Evolutionary conservation across 2,888 invertebrate genomes (phyloP), one percentile per base, ranked within the genome.

Genomic region (Epiperipatus broadwayi): DNA sequence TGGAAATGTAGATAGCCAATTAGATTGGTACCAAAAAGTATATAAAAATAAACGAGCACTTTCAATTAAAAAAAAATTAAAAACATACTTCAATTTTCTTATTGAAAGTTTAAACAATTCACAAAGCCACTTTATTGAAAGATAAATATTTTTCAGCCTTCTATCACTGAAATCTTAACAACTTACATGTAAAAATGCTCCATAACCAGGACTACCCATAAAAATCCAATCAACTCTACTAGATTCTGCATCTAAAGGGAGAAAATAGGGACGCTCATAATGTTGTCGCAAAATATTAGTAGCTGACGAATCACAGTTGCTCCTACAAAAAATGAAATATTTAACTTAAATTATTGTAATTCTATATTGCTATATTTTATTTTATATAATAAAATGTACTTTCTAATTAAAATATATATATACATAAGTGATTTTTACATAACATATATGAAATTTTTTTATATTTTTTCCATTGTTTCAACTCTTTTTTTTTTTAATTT

Each of bases 151-250:
- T n/a, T n/a, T n/a, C n/a, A n/a, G n/a, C n/a, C 20, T n/a, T n/a
- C n/a, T n/a, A 16, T 4, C 20, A 21, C 10, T 12, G n/a, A 40
- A 22, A 16, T 29, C 2, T 32, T n/a, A 28, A 16, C 5, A 14
- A 61, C 72, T 70, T 58, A 89, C 89, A 58, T 93, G 93, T 78
- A 93, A 77, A 50, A 87, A 81, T 0, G 91, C 91, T 0, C 93
- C 93, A 52, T 79, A 73, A 1, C 91, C 91, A 1, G 83, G 76
- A 21, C 80, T 84, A 1, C 93, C 93, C 78, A 93, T 91, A 57
- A 93, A 93, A 49, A 93, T 78, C 91, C 91, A 93, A 59, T 87
- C 89, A 0, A 81, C 73, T 44, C 76, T 78, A 51, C 83, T 79
- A 50, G 78, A 79, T 58, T 91, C 89, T 0, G 91, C 78, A 1